Conservation (phyloP, 2,113 vertebrate genomes). For the Crotalus horridus region DNA sequence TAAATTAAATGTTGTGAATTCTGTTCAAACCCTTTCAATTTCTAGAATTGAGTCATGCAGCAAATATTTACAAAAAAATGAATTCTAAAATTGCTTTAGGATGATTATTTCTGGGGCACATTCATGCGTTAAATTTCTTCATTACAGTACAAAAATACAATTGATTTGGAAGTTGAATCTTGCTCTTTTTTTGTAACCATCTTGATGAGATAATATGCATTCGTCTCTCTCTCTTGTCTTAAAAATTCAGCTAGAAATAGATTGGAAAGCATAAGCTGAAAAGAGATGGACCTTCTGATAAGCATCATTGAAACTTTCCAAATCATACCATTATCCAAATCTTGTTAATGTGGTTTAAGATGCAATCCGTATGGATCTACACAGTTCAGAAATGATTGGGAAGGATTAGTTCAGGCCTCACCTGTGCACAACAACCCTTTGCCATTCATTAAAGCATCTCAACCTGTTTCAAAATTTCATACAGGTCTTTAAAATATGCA, state of each 20-base stretch:
- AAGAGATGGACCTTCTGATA: neutral
- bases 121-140: slow-evolving; percentile 61
- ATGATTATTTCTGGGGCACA: slow-evolving; percentile 54
- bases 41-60: slow-evolving; percentile 49
- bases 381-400: neutral
- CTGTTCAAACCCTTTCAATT: slow-evolving; percentile 40
- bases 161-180: slow-evolving; percentile 44
- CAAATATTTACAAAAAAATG: slow-evolving; percentile 53
- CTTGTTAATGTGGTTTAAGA: neutral
- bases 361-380: neutral
- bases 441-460: neutral
- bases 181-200: slow-evolving; percentile 45
- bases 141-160: slow-evolving; percentile 63
- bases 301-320: neutral
- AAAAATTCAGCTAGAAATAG: neutral
- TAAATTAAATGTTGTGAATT: slow-evolving; percentile 46
- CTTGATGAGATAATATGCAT: slow-evolving; percentile 22
- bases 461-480: neutral
- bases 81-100: slow-evolving; percentile 57
- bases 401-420: neutral
- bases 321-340: neutral
- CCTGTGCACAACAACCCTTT: neutral
- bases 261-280: neutral
- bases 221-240: slow-evolving; percentile 21
- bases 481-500: neutral